A percentile compares a stretch with the other conserved stretches of the same genome.
These are phyloP conservation scores for Helostoma temminkii DNA, from an alignment of 2,797 vertebrate genomes.

Conservation along the genomic window DNA sequence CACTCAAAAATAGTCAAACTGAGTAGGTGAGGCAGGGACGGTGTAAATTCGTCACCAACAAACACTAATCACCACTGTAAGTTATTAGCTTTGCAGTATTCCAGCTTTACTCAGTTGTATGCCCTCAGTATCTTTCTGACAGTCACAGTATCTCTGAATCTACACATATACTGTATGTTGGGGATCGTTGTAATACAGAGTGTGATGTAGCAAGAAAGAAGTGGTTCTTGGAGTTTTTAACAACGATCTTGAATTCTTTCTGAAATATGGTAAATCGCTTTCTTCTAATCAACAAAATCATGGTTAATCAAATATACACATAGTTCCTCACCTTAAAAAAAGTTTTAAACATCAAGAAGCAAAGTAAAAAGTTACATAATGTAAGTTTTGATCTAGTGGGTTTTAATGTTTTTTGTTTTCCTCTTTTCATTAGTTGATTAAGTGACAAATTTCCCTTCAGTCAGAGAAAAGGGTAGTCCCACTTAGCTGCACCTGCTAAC, in stretches of 20 bases:
- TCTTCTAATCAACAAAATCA: conserved; percentile 9
- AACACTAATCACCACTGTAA: not conserved
- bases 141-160: too few species aligned
- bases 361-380: not conserved
- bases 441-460: conserved; percentile 49
- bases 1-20: too few species aligned
- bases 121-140: not conserved
- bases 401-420: conserved; percentile 31
- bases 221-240: too few species aligned
- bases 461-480: conserved; percentile 42
- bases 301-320: not conserved
- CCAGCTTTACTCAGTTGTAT: not conserved
- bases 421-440: conserved; percentile 56
- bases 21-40: not conserved
- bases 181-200: too few species aligned
- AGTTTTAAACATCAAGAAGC: not conserved
- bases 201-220: too few species aligned
- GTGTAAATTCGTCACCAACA: not conserved
- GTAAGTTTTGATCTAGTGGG: conserved; percentile 26
- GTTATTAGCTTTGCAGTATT: conserved; percentile 1
- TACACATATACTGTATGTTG: too few species aligned
- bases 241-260: too few species aligned
- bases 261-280: not conserved
- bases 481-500: conserved; percentile 47
- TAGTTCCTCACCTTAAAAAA: conserved; percentile 8